Base-by-base conservation (phyloP, 2,888 invertebrate species). In the Xestoiulus laeticollis region DNA sequence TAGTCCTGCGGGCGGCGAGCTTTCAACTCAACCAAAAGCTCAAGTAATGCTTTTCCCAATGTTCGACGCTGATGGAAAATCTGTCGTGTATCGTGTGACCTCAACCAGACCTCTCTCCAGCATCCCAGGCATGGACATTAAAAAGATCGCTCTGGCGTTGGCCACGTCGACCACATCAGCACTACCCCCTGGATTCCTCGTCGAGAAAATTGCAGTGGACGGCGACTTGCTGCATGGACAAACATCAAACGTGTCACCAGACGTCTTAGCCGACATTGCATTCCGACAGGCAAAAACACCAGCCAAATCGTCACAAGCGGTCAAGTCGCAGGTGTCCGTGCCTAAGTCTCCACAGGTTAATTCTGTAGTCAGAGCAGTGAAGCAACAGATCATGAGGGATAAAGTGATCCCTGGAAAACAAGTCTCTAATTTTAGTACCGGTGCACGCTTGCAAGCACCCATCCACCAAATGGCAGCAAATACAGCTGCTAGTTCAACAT, bases 11-110 rank as follows among this genome's bases (percentile, higher is more conserved):
- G 14, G 43, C 22, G 14, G 48, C 1, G 43, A 26, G 22, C 85
- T 2, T 44, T 44, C 43, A 26, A 48, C 38, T 32, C 85, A 85
- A 6, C 85, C 38, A 30, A 85, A 43, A 32, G 43, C 22, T 4
- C 85, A 85, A 85, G 85, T 85, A 1, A 85, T 85, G 85, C 85
- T 85, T 5, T 85, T 85, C 38, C 85, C 85, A 85, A 85, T 85
- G 43, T 12, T 44, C 3, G 85, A 85, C 5, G 43, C 43, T 10
- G 48, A 48, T 1, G 85, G 85, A 43, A 86, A 86, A 86, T 48
- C 59, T 3, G 86, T 86, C 22, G 85, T 85, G 38, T 85, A 85
- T 85, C 78, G 78, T 14, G 78, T 78, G 14, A 78, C 78, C 16
- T 78, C 78, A 30, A 78, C 26, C 78, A 78, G 30, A 30, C 10